Evolutionary conservation across 2,888 invertebrate species (phyloP), one percentile per base, ranked within the genome.

Genomic region (Labia minor): DNA sequence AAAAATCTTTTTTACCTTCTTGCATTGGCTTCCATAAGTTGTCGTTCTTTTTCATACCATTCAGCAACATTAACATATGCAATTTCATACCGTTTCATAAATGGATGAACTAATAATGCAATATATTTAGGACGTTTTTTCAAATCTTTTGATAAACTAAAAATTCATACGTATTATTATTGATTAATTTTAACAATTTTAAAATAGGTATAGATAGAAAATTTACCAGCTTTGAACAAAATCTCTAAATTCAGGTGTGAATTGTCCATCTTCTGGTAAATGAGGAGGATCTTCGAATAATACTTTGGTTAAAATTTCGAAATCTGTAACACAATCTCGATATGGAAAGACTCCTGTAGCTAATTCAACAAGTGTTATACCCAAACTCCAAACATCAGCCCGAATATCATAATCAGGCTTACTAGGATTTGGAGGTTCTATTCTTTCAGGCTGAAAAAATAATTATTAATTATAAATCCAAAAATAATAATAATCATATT

Each of bases 361-460:
- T 74, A 99, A 82, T 82, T 99, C 99, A 65, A 99, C 93, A 68
- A 95, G 82, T 67, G 94, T 94, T 74, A 95, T 96, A 72, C 99
- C 99, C 72, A 99, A 82, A 72, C 96, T 96, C 99, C 99, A 99
- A 65, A 99, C 98, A 81, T 99, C 99, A 19, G 99, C 98, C 73
- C 99, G 85, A 76, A 99, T 95, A 80, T 99, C 99, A 79, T 99
- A 99, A 80, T 95, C 94, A 66, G 95, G 95, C 76, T 91, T 88
- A 69, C 87, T 86, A 20, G 95, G 95, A 78, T 93, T 90, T 20
- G 92, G 91, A 62, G 92, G 91, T 79, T 96, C 95, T 78, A 98
- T 97, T 73, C 98, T 84, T 81, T 99, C 98, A 65, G 98, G 98
- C 94, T 95, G 74, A 19, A 78, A 75, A 70, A 70, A 72, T 65